A percentile compares a stretch with the other conserved stretches of the same genome.
Evolutionary conservation across 2,888 invertebrate genomes (phyloP).

Genomic region (Tetrapedia diversipes): DNA sequence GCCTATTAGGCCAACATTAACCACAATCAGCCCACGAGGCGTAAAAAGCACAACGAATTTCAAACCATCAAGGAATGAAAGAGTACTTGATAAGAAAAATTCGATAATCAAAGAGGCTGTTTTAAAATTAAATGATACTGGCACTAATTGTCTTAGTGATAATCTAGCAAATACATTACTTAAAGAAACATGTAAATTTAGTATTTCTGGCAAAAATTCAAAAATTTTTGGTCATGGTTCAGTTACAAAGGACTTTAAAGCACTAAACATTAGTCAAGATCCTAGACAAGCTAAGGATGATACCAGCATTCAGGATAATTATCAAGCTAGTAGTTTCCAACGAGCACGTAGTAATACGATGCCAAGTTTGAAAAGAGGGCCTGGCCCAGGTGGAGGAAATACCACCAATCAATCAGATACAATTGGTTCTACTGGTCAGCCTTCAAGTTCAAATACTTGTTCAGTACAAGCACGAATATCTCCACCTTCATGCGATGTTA

Average conservation of each 20-base stretch:
- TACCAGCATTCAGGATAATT: constrained; percentile 75
- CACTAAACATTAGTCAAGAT: constrained; percentile 74
- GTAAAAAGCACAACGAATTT: constrained; percentile 79
- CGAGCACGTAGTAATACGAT: constrained; percentile 81
- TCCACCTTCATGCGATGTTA: constrained; percentile 91
- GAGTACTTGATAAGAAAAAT: constrained; percentile 73
- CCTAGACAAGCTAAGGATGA: constrained; percentile 77
- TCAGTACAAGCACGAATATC: constrained; percentile 91
- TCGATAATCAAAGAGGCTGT: constrained; percentile 79
- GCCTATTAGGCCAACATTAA: constrained; percentile 70
- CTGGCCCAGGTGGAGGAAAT: constrained; percentile 77
- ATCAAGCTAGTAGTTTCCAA: constrained; percentile 76
- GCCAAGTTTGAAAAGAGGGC: constrained; percentile 79
- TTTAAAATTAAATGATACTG: constrained; percentile 74
- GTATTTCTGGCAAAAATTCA: constrained; percentile 71
- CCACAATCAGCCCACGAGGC: constrained; percentile 71
- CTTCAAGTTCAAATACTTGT: constrained; percentile 84
- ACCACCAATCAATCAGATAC: constrained; percentile 40
- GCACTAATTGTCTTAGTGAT: constrained; percentile 71
- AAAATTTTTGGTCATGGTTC: constrained; percentile 78
- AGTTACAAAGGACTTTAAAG: constrained; percentile 78
- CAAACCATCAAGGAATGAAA: constrained; percentile 77
- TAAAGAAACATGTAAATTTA: constrained; percentile 75
- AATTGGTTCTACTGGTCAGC: constrained; percentile 47
- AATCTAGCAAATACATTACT: constrained; percentile 70